A percentile compares a stretch with the other conserved stretches of the same genome.
Conservation (phyloP, 2,888 invertebrate genomes). For the Eupithecia tripunctaria region DNA sequence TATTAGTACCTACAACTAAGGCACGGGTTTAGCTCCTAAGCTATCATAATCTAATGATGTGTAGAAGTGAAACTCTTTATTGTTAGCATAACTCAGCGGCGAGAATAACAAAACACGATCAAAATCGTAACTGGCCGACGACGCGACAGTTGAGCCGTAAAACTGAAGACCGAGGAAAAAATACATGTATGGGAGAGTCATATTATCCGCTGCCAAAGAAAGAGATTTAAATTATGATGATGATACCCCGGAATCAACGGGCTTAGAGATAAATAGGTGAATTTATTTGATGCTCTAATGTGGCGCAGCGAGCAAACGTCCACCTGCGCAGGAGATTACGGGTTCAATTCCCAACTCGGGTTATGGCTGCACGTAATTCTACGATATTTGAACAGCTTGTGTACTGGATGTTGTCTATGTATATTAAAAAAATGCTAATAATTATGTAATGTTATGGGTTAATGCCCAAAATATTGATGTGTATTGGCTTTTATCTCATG, state of each 20-base stretch:
- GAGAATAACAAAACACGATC: background rate
- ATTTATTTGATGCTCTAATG: background rate
- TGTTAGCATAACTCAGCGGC: background rate
- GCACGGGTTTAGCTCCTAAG: slow-evolving; percentile 14
- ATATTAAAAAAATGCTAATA: too few relatives aligned
- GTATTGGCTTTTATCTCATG: too few relatives aligned
- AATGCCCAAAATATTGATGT: too few relatives aligned
- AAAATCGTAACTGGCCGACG: background rate
- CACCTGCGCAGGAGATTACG: background rate
- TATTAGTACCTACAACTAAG: slow-evolving; percentile 19
- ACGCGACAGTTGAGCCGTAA: background rate
- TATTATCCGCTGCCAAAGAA: too few relatives aligned
- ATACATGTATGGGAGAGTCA: too few relatives aligned
- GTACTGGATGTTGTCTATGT: too few relatives aligned
- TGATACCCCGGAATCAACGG: background rate
- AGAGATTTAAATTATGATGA: background rate
- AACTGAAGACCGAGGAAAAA: too few relatives aligned
- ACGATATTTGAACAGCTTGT: too few relatives aligned
- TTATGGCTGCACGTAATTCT: background rate
- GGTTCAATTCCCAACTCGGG: background rate
- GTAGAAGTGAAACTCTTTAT: slow-evolving; percentile 12
- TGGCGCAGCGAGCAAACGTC: background rate
- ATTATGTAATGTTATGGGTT: too few relatives aligned
- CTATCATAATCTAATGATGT: background rate
- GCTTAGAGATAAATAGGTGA: background rate